Base-by-base conservation (phyloP, 2,888 invertebrate species). In the Pseudococcus longispinus region DNA sequence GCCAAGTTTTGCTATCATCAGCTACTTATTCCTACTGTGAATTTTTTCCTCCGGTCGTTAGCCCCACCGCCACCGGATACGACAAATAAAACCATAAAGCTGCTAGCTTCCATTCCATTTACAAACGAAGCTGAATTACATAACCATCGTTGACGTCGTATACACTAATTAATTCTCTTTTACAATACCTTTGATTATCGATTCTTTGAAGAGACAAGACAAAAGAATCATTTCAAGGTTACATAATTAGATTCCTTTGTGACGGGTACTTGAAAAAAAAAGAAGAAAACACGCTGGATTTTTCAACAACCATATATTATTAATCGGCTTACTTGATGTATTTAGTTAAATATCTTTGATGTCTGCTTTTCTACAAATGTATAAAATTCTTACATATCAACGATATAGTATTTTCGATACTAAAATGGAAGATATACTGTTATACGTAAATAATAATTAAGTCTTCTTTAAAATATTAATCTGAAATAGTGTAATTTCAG, bases 401-500 rank as follows among this genome's bases (percentile, higher is more conserved):
- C 42, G 42, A 80, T 80, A 80, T 80, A 80, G 77, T 80, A 80
- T 80, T 80, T 70, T 80, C 77, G 77, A 80, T 80, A 80, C 77
- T 80, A 80, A 80, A 80, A 80, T 80, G 77, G 77, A 80, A 80
- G 77, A 80, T 80, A 80, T 80, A 37, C 77, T 80, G 77, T 80
- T 80, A 80, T 80, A 37, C 42, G 29, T 80, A 80, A 42, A 80
- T 80, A 80, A 80, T 80, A 80, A 80, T 80, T 80, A 80, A 80
- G 77, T 80, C 77, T 80, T 80, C 77, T 80, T 80, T 80, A 80
- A 20, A 80, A 80, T 80, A 80, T 80, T 80, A 80, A 80, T 80
- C 77, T 80, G 77, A 80, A 80, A 80, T 80, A 80, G 32, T 42
- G 42, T 80, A 37, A 80, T 80, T 80, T 80, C 77, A 80, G 77